Base-by-base conservation (phyloP, 1,140 invertebrate species). In the Grapholita molesta region DNA sequence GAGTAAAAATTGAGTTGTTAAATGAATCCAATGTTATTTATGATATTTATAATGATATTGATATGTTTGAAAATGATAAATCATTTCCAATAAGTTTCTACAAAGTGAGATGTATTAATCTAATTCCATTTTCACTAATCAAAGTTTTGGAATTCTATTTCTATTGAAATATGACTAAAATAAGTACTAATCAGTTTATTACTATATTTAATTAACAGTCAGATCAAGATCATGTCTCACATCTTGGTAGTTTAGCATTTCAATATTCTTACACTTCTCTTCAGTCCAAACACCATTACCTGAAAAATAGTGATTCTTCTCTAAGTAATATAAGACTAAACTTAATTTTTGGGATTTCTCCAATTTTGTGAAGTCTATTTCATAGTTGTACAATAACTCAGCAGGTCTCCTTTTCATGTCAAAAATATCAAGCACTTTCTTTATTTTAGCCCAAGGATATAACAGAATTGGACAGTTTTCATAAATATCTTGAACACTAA, bases 401-500 rank as follows among this genome's bases (percentile, higher is more conserved):
- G 75, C 70, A 35, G 78, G 68, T 64, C 70, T 38, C 12, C 84
- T 68, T 64, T 72, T 75, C 28, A 75, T 72, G 48, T 90, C 88
- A 35, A 83, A 77, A 71, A 75, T 25, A 69, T 76, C 74, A 66
- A 89, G 75, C 70, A 64, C 66, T 71, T 78, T 64, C 64, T 77
- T 83, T 61, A 92, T 85, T 83, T 88, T 89, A 81, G 91, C 93
- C 93, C 86, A 92, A 24, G 93, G 92, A 88, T 94, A 94, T 42
- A 94, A 78, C 32, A 94, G 66, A 64, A 94, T 90, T 48, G 91
- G 84, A 69, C 93, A 85, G 80, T 93, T 94, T 48, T 89, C 76
- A 76, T 82, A 91, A 79, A 95, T 94, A 38, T 93, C 91, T 32
- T 89, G 68, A 18, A 79, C 53, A 11, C 82, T 76, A 82, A 93